Evolutionary conservation across 2,797 vertebrate species (phyloP).

Genomic region (Cynopterus sphinx): DNA sequence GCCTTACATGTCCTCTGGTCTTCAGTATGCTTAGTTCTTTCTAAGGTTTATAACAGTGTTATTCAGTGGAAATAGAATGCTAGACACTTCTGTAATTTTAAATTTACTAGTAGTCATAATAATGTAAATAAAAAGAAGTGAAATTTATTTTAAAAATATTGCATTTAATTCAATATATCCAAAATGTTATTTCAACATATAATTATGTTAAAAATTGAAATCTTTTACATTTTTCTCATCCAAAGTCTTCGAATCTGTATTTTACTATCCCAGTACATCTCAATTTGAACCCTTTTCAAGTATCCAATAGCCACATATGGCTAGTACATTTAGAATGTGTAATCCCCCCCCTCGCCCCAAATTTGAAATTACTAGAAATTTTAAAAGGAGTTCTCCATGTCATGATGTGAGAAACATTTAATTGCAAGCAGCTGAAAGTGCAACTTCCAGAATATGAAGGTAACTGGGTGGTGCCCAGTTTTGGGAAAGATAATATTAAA

Average conservation of each 20-base stretch:
- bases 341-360: not conserved
- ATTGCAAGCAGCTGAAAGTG: not conserved
- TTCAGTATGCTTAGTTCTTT: not conserved
- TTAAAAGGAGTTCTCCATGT: not conserved
- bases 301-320: not conserved
- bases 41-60: not conserved
- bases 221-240: slow-evolving; percentile 26
- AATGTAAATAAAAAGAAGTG: not conserved
- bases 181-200: not conserved
- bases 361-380: slow-evolving; percentile 38
- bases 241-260: not conserved
- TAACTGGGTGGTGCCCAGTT: not conserved
- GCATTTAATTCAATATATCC: not conserved
- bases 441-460: not conserved
- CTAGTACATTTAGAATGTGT: not conserved
- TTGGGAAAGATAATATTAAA: not conserved
- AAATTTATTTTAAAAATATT: slow-evolving; percentile 11
- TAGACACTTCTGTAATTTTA: not conserved
- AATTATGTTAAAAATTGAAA: not conserved
- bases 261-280: not conserved
- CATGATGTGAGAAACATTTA: slow-evolving; percentile 25
- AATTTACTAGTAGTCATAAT: not conserved
- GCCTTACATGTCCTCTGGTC: not conserved
- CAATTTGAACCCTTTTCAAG: slow-evolving; percentile 39
- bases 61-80: not conserved